phyloP scores from a whole-genome alignment of 2,113 vertebrate species.

The Ammospiza nelsoni region DNA sequence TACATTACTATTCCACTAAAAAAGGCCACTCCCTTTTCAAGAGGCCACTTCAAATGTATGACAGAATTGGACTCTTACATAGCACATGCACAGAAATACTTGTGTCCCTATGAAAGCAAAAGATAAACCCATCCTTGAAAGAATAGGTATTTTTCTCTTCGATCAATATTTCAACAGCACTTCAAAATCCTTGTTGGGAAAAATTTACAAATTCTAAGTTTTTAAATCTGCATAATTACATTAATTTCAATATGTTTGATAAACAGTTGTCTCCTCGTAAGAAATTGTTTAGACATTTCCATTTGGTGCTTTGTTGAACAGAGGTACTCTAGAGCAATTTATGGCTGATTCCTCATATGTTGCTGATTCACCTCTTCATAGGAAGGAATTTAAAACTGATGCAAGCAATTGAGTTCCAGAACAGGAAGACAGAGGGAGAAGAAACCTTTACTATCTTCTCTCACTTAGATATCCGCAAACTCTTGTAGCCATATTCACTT shows the following conservation, averaged over 20 bases:
- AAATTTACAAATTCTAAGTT: background rate
- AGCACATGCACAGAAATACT: background rate
- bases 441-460: constrained; percentile 18
- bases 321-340: background rate
- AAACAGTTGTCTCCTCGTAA: background rate
- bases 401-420: constrained; percentile 8
- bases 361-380: background rate
- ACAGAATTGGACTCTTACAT: background rate
- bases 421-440: background rate
- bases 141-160: background rate
- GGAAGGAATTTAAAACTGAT: constrained; percentile 33
- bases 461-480: constrained; percentile 50
- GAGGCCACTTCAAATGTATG: background rate
- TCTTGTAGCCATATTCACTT: constrained; percentile 75
- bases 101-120: background rate
- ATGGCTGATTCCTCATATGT: background rate
- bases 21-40: background rate
- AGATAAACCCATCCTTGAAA: background rate
- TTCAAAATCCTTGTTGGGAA: background rate
- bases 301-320: background rate
- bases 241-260: background rate
- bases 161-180: background rate
- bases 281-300: background rate
- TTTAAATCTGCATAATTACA: background rate
- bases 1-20: background rate